phyloP scores from a whole-genome alignment of 2,888 invertebrate genomes.

The Taenaris catops region DNA sequence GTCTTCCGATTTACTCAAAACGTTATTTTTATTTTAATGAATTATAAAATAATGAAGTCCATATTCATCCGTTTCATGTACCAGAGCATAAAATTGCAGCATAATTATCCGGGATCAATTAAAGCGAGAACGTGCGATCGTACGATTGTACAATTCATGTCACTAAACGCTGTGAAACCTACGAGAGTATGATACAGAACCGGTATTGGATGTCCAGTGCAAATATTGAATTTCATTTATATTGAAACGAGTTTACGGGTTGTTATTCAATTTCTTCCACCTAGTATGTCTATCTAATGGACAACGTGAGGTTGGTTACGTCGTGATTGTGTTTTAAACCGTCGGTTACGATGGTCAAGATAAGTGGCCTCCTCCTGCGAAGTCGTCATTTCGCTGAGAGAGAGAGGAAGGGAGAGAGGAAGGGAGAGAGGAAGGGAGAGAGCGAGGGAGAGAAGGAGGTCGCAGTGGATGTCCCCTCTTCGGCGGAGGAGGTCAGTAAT shows the following conservation, averaged over 20 bases:
- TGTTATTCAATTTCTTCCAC: constrained; percentile 28
- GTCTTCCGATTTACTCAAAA: no score
- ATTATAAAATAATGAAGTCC: background rate
- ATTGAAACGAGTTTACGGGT: constrained; percentile 31
- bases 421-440: no score
- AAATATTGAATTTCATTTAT: constrained; percentile 35
- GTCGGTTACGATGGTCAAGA: no score
- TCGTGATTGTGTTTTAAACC: no score
- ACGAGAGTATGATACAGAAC: constrained; percentile 24
- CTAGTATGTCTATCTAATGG: background rate
- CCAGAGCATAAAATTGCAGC: constrained; percentile 10
- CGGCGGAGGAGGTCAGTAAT: no score
- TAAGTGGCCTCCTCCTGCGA: no score
- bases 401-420: no score
- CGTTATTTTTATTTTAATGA: background rate
- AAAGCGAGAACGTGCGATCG: constrained; percentile 21
- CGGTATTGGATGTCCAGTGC: constrained; percentile 31
- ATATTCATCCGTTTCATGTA: background rate
- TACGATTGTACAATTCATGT: constrained; percentile 21
- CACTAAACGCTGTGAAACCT: constrained; percentile 27
- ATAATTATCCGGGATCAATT: constrained; percentile 22
- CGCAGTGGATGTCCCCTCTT: no score
- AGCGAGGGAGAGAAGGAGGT: no score
- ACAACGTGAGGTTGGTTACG: background rate
- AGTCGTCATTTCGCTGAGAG: no score